Percentiles rank a stretch among this genome's conserved stretches.
Evolutionary conservation across 2,888 invertebrate species (phyloP).

Genomic region (Andrena haemorrhoa): DNA sequence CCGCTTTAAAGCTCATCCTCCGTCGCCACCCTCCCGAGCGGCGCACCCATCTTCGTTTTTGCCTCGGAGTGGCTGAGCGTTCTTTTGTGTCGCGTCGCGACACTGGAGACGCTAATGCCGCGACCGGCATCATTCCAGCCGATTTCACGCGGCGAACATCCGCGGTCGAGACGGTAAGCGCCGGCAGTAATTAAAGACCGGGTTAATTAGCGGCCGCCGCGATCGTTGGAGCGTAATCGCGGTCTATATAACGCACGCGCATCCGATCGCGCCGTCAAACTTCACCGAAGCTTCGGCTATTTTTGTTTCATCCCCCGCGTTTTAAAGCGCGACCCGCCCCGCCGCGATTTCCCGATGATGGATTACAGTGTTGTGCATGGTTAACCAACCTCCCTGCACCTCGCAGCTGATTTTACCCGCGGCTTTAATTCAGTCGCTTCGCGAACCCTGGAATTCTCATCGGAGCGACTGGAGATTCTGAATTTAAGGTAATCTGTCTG

Average conservation of each 20-base stretch:
- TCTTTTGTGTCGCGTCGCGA: slow-evolving; percentile 43
- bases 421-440: too few species aligned
- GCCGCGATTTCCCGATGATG: slow-evolving; percentile 30
- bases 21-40: background rate
- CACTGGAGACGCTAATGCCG: slow-evolving; percentile 28
- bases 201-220: slow-evolving; percentile 69
- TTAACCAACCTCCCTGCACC: background rate
- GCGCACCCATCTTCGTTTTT: slow-evolving; percentile 18
- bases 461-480: background rate
- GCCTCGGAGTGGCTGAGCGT: background rate
- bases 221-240: slow-evolving; percentile 43
- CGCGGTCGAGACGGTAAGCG: slow-evolving; percentile 61
- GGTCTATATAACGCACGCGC: slow-evolving; percentile 27
- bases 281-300: slow-evolving; percentile 23
- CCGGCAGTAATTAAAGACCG: slow-evolving; percentile 70
- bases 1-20: background rate
- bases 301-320: slow-evolving; percentile 18
- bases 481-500: background rate
- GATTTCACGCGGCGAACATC: slow-evolving; percentile 62
- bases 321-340: slow-evolving; percentile 4
- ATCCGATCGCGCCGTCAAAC: slow-evolving; percentile 36
- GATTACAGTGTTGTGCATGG: slow-evolving; percentile 7
- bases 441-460: background rate
- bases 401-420: background rate
- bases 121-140: slow-evolving; percentile 57